Evolutionary conservation across 2,888 invertebrate genomes (phyloP).

Genomic region (Drosophila rubida): DNA sequence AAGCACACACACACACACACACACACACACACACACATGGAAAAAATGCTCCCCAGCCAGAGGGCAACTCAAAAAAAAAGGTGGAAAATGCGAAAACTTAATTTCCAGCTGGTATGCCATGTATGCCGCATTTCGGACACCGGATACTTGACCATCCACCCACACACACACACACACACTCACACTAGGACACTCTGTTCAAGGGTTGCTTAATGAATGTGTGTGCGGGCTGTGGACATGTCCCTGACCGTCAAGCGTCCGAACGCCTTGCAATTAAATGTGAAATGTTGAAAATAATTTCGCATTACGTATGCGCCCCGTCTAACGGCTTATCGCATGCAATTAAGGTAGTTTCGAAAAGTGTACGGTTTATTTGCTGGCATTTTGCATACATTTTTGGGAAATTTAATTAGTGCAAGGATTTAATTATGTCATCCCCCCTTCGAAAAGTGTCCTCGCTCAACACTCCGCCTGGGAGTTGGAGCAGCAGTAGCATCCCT

Average conservation of each 20-base stretch:
- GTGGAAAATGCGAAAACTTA: constrained; percentile 79
- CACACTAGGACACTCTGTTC: constrained; percentile 12
- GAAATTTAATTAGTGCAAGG: constrained; percentile 83
- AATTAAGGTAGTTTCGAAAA: constrained; percentile 82
- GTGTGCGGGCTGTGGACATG: constrained; percentile 27
- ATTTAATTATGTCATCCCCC: constrained; percentile 83
- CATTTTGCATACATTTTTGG: constrained; percentile 70
- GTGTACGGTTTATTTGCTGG: constrained; percentile 63
- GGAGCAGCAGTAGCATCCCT: not conserved
- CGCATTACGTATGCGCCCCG: constrained; percentile 77
- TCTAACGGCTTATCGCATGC: constrained; percentile 78
- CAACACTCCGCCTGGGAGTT: not conserved
- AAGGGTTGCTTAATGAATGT: constrained; percentile 76
- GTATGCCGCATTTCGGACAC: constrained; percentile 61
- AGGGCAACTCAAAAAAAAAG: constrained; percentile 55
- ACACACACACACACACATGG: constrained; percentile 23
- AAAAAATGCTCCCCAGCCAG: constrained; percentile 26
- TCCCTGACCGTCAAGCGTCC: constrained; percentile 23
- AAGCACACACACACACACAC: constrained; percentile 22
- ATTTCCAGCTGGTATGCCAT: constrained; percentile 75
- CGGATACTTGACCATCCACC: constrained; percentile 54
- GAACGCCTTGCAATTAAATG: constrained; percentile 71
- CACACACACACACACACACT: constrained; percentile 4
- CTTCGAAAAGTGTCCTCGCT: not conserved
- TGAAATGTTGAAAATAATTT: constrained; percentile 79